Evolutionary conservation across 2,888 invertebrate genomes (phyloP).

Genomic region (Pterostichus madidus): DNA sequence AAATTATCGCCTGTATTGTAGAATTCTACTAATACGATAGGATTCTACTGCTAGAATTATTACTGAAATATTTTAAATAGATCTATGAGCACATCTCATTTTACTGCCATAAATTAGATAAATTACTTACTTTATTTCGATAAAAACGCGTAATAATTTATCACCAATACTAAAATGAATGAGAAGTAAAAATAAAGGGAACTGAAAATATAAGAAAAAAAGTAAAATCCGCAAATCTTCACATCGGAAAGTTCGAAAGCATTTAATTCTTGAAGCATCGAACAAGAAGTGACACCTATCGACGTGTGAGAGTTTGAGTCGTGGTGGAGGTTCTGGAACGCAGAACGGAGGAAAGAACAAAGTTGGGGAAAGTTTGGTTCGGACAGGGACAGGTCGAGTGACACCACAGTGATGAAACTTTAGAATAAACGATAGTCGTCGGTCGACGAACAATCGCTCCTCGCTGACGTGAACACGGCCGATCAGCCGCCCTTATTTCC

Average conservation of each 20-base stretch:
- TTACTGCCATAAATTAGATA: too few species aligned
- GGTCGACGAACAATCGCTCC: constrained; percentile 47
- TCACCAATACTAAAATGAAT: neutral
- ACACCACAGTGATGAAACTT: constrained; percentile 63
- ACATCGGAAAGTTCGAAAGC: constrained; percentile 43
- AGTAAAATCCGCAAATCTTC: constrained; percentile 18
- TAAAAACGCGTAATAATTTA: too few species aligned
- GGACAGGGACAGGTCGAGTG: constrained; percentile 56
- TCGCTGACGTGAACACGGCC: constrained; percentile 42
- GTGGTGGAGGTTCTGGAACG: neutral
- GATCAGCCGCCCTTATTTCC: constrained; percentile 50
- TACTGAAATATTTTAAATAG: too few species aligned
- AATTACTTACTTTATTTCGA: too few species aligned
- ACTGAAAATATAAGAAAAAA: neutral
- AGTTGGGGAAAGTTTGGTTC: constrained; percentile 48
- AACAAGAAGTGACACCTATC: constrained; percentile 52
- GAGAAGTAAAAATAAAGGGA: neutral
- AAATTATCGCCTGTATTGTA: too few species aligned
- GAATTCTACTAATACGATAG: too few species aligned
- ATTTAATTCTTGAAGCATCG: constrained; percentile 44
- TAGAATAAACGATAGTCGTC: constrained; percentile 63
- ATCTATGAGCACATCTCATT: too few species aligned
- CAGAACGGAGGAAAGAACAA: constrained; percentile 24
- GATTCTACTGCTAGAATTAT: too few species aligned
- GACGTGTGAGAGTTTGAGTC: constrained; percentile 27